Percentiles rank a stretch among this genome's conserved stretches.
These are phyloP conservation scores for Drosophila kuntzei DNA, from an alignment of 2,888 invertebrate species.

Conservation along the genomic window DNA sequence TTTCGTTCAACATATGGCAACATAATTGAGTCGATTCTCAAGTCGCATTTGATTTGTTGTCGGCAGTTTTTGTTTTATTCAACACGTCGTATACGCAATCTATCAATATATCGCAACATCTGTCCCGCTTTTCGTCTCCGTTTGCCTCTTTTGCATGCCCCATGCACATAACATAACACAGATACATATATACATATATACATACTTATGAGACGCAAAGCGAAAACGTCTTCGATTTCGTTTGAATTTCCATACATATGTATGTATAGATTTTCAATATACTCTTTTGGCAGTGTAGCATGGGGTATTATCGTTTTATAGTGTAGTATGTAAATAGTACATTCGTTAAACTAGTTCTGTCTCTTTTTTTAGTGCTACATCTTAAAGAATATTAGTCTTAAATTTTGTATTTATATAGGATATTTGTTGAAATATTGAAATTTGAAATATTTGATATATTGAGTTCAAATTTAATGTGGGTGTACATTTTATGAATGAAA, in stretches of 20 bases:
- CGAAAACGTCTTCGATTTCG: constrained; percentile 34
- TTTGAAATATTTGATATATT: too few relatives aligned
- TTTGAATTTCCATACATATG: constrained; percentile 28
- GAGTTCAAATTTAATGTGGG: too few relatives aligned
- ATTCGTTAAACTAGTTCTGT: too few relatives aligned
- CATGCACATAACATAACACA: not conserved
- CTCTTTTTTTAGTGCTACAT: too few relatives aligned
- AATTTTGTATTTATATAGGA: too few relatives aligned
- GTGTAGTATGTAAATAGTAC: too few relatives aligned
- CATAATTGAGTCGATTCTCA: constrained; percentile 60
- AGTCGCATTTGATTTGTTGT: constrained; percentile 42
- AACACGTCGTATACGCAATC: constrained; percentile 49
- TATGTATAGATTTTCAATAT: constrained; percentile 15
- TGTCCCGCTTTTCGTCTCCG: constrained; percentile 41
- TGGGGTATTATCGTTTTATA: not conserved
- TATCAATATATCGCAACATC: constrained; percentile 44
- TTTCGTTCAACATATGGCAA: constrained; percentile 67
- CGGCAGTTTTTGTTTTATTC: constrained; percentile 48
- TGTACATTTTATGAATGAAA: too few relatives aligned
- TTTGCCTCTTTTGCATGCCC: constrained; percentile 3
- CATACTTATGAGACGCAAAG: constrained; percentile 9
- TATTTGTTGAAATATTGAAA: too few relatives aligned
- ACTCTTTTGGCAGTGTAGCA: not conserved
- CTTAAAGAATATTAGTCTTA: too few relatives aligned
- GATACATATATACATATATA: not conserved